Base-by-base conservation (phyloP, 2,113 vertebrate genomes). In the Thunnus maccoyii region DNA sequence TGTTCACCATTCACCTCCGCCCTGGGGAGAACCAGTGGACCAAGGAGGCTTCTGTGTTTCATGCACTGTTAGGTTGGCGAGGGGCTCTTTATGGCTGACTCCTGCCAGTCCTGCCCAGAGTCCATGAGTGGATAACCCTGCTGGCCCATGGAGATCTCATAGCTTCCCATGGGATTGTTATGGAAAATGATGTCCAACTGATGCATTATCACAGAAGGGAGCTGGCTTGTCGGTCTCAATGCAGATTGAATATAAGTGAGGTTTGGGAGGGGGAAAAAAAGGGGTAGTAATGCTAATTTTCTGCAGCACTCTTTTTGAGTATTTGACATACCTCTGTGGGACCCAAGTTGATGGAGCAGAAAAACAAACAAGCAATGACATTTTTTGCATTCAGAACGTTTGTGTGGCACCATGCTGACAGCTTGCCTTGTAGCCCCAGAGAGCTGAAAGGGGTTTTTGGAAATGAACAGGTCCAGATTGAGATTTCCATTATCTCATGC, bases 41-140 rank as follows among this genome's bases (percentile, higher is more conserved):
- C 83, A 82, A 54, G 60, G 67, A 87, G 86, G 67, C 82, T 83
- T 81, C 63, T 80, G 78, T 76, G 85, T 92, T 93, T 94, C 95
- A 95, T 86, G 90, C 91, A 86, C 91, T 77, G 86, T 92, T 95
- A 92, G 77, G 47, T 83, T 75, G 66, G 76, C 76, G 83, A 12
- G 80, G 54, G 64, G 69, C 88, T 86, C 78, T 73, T 72, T 80
- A 78, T 62, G n/a, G 82, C 74, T 57, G 82, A 88, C 71, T 89
- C 83, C 89, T 85, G 90, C 73, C 84, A 83, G 76, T 83, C 75
- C 50, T 78, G 65, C 58, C 17, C 32, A 75, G 30, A 79, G 50
- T 87, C 63, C 65, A 64, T 61, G 76, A 85, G 68, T 50, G 54
- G 78, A 76, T 83, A 80, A 86, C 80, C 72, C 71, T 17, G n/a